Percentiles rank a stretch among this genome's conserved stretches.
These are phyloP conservation scores for Lasaia peninsularis DNA, from an alignment of 1,140 invertebrate genomes.

Conservation along the genomic window DNA sequence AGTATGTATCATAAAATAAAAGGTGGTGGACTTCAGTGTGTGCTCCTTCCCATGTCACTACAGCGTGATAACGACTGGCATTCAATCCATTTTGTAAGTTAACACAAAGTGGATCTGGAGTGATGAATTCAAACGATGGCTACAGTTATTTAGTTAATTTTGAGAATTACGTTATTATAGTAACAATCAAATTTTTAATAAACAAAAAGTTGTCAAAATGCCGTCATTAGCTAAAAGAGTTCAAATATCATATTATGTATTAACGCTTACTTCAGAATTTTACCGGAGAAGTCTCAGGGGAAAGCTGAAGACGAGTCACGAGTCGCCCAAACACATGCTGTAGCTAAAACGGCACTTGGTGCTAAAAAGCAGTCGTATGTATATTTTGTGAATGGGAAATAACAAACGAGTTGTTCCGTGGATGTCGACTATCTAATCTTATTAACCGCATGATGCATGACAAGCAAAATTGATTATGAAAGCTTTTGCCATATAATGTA, in stretches of 20 bases:
- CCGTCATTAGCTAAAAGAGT: too few relatives aligned
- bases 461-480: too few relatives aligned
- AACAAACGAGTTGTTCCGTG: conserved; percentile 30
- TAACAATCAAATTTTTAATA: too few relatives aligned
- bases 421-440: background rate
- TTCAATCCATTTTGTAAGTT: too few relatives aligned
- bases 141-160: too few relatives aligned
- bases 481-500: too few relatives aligned
- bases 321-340: conserved; percentile 32
- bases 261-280: conserved; percentile 47
- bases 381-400: conserved; percentile 40
- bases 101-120: too few relatives aligned
- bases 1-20: too few relatives aligned
- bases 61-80: background rate
- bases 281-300: conserved; percentile 49
- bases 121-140: too few relatives aligned
- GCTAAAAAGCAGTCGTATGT: conserved; percentile 63
- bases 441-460: conserved; percentile 29
- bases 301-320: conserved; percentile 40
- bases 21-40: conserved; percentile 6
- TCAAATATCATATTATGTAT: conserved; percentile 30
- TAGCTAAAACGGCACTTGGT: conserved; percentile 48
- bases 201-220: too few relatives aligned
- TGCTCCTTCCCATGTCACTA: conserved; percentile 1
- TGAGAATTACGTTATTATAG: too few relatives aligned